Evolutionary conservation across 2,888 invertebrate genomes (phyloP), one percentile per base, ranked within the genome.

Genomic region (Julus scanicus): DNA sequence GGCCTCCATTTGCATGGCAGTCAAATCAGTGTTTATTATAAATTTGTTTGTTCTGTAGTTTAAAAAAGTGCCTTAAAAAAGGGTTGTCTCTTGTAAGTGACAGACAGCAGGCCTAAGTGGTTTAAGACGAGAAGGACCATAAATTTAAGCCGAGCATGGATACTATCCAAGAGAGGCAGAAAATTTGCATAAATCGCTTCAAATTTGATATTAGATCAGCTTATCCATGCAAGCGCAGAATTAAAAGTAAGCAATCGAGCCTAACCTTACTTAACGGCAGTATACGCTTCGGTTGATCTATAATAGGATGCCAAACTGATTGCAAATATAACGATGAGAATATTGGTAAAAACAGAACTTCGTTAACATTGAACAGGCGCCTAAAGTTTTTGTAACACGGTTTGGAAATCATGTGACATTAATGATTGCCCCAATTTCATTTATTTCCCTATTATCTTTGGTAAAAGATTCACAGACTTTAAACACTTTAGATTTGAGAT

Each of bases 1-100:
- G 53, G 53, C 53, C 53, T 5, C 63, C 63, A 63, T 63, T 63
- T 63, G 63, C 63, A 63, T 8, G 20, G 20, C 20, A 20, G 20
- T 20, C 63, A 63, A 63, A 63, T n/a, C 63, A 63, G 63, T 63
- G 63, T 63, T 63, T 63, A 20, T 63, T 63, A 20, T 20, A 63
- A 63, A 63, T 63, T 63, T 63, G 63, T 63, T 63, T 57, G 57
- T 57, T 57, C 17, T 57, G 57, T 17, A 15, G 20, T 49, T n/a
- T 8, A 20, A 63, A 63, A 48, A 49, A 49, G 13, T 9, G 20
- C 1, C 63, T n/a, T 17, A 17, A 17, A 20, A 63, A 20, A 20
- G 20, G n/a, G 9, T 1, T 20, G 20, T 63, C 20, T n/a, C 0
- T 20, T 20, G 15, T 63, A 63, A 2, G 20, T 63, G 63, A 63